phyloP scores from a whole-genome alignment of 1,140 invertebrate genomes.

The Bombus polaris region DNA sequence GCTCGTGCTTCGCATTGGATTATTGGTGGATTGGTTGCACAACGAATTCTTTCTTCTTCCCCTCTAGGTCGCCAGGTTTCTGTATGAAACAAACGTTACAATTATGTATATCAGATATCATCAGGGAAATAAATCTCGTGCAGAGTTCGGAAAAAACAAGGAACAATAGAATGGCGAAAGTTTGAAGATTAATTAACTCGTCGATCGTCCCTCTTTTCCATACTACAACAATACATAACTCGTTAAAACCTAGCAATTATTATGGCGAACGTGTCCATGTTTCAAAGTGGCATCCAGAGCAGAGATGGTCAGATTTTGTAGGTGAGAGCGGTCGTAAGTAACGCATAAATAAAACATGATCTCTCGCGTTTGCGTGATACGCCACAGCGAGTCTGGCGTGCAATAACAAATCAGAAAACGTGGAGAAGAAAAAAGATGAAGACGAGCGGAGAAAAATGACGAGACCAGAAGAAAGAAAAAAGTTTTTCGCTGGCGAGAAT shows the following conservation, averaged over 20 bases:
- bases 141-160: not conserved
- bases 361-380: constrained; percentile 28
- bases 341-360: constrained; percentile 36
- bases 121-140: not conserved
- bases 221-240: not conserved
- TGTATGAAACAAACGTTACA: too few relatives aligned
- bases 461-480: constrained; percentile 13
- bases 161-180: constrained; percentile 2
- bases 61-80: not conserved
- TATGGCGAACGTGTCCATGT: not conserved
- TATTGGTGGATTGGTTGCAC: constrained; percentile 35
- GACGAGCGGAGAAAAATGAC: not conserved
- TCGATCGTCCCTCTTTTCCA: not conserved
- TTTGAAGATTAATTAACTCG: constrained; percentile 24
- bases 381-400: not conserved
- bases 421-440: not conserved
- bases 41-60: not conserved
- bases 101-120: not conserved
- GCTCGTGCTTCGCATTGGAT: not conserved
- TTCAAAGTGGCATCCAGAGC: not conserved
- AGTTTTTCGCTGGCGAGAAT: not conserved
- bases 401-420: constrained; percentile 32
- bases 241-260: not conserved
- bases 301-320: not conserved
- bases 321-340: not conserved